These are phyloP conservation scores for Phrynocephalus vlangalii DNA, from an alignment of 2,797 vertebrate species.

Conservation along the genomic window DNA sequence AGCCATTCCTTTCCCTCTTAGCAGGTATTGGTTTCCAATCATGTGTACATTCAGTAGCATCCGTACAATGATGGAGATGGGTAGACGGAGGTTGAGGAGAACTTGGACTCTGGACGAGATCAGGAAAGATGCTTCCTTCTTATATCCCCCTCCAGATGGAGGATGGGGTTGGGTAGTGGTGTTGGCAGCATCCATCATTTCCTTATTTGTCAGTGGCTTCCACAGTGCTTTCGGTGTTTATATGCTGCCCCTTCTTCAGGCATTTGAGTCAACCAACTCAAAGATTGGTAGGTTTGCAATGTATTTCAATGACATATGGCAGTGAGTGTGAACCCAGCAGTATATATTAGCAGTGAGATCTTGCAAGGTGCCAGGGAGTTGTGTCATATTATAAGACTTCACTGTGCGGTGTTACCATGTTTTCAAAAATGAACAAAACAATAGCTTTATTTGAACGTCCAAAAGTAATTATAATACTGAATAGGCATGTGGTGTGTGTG, in stretches of 20 bases:
- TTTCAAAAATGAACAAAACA: no score
- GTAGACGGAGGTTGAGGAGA: not conserved
- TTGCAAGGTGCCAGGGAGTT: no score
- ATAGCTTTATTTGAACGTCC: no score
- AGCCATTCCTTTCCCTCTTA: not conserved
- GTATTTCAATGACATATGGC: not conserved
- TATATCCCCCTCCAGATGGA: not conserved
- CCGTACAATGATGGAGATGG: not conserved
- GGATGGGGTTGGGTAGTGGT: slow-evolving; percentile 20
- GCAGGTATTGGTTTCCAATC: slow-evolving; percentile 1
- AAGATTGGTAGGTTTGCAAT: slow-evolving; percentile 11
- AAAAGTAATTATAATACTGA: no score
- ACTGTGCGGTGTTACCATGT: no score
- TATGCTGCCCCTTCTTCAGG: not conserved
- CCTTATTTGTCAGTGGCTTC: slow-evolving; percentile 13
- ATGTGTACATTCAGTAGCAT: not conserved
- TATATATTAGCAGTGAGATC: no score
- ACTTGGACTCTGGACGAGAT: slow-evolving; percentile 13
- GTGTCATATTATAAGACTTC: not conserved
- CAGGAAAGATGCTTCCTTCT: not conserved
- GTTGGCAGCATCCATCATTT: not conserved
- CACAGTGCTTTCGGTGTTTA: slow-evolving; percentile 32
- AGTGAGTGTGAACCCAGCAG: not conserved
- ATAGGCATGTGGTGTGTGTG: no score
- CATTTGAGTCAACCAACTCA: slow-evolving; percentile 15